Conservation (phyloP, 2,888 invertebrate genomes). For the Tetragnatha montana region DNA sequence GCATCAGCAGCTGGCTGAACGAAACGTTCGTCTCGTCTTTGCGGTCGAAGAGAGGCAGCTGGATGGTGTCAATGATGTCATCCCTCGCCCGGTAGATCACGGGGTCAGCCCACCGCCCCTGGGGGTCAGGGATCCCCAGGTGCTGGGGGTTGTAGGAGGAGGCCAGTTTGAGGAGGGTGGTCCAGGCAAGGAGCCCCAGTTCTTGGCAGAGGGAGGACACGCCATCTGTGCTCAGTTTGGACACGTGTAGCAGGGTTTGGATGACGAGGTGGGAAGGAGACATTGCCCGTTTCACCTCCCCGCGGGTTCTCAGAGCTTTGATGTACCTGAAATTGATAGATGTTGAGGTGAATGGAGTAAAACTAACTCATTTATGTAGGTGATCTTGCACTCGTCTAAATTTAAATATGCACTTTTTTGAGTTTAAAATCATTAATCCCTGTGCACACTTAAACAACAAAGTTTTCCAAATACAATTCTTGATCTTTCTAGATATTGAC, state of each 20-base stretch:
- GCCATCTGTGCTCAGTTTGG: background rate
- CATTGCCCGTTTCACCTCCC: slow-evolving; percentile 33
- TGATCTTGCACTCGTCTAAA: too few relatives aligned
- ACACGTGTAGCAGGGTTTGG: slow-evolving; percentile 30
- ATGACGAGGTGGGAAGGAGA: slow-evolving; percentile 54
- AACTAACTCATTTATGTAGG: too few relatives aligned
- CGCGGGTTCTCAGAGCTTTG: background rate
- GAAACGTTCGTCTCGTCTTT: slow-evolving; percentile 3
- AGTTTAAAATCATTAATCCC: too few relatives aligned
- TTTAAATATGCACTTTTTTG: too few relatives aligned
- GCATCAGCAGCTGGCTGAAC: slow-evolving; percentile 35
- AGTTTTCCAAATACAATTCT: too few relatives aligned
- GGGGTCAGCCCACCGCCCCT: background rate
- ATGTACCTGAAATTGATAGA: slow-evolving; percentile 17
- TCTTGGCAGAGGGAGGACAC: slow-evolving; percentile 23
- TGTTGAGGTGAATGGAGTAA: too few relatives aligned
- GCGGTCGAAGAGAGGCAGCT: slow-evolving; percentile 33
- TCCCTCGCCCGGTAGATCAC: slow-evolving; percentile 46
- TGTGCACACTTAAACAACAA: too few relatives aligned
- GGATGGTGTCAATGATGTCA: slow-evolving; percentile 41
- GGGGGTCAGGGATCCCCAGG: slow-evolving; percentile 31
- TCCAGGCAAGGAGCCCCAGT: slow-evolving; percentile 54
- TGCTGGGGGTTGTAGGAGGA: slow-evolving; percentile 64
- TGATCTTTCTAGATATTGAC: too few relatives aligned
- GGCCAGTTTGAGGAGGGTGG: slow-evolving; percentile 61